Conservation (phyloP, 2,888 invertebrate genomes). For the Heterodera filipjevi region DNA sequence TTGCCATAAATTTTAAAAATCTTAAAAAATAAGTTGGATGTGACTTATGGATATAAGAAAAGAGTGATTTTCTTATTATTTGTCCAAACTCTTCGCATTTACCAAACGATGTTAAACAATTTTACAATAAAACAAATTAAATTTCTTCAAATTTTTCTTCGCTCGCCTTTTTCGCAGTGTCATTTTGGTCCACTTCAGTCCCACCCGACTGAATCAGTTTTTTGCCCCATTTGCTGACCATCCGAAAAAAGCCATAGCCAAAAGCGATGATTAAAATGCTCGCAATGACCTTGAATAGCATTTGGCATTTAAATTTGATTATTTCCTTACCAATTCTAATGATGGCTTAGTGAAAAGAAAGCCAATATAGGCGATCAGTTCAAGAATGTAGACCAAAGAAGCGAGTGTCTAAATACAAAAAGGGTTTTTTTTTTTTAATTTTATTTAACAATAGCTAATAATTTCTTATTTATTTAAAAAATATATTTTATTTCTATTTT, state of each 20-base stretch:
- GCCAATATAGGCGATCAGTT: constrained; percentile 47
- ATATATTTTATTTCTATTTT: background rate
- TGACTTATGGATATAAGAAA: too few relatives aligned
- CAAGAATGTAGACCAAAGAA: constrained; percentile 50
- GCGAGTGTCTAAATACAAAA: constrained; percentile 47
- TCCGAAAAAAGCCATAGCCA: constrained; percentile 31
- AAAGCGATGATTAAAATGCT: constrained; percentile 32
- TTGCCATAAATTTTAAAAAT: too few relatives aligned
- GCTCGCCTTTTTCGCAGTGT: constrained; percentile 16
- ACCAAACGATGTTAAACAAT: too few relatives aligned
- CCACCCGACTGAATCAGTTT: constrained; percentile 2
- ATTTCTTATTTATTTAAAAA: background rate
- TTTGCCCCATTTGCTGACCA: constrained; percentile 32
- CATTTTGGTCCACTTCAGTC: background rate
- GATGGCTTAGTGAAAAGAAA: constrained; percentile 53
- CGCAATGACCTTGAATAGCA: background rate
- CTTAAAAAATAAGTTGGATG: too few relatives aligned
- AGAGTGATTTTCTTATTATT: too few relatives aligned
- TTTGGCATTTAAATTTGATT: constrained; percentile 30
- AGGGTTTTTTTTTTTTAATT: background rate
- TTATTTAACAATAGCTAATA: background rate
- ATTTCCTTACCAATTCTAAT: constrained; percentile 41
- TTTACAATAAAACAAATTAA: background rate
- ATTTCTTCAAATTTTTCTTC: constrained; percentile 18
- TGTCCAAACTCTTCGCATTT: too few relatives aligned